Conservation (phyloP, 2,113 vertebrate genomes). For the Sterrhoptilus dennistouni region DNA sequence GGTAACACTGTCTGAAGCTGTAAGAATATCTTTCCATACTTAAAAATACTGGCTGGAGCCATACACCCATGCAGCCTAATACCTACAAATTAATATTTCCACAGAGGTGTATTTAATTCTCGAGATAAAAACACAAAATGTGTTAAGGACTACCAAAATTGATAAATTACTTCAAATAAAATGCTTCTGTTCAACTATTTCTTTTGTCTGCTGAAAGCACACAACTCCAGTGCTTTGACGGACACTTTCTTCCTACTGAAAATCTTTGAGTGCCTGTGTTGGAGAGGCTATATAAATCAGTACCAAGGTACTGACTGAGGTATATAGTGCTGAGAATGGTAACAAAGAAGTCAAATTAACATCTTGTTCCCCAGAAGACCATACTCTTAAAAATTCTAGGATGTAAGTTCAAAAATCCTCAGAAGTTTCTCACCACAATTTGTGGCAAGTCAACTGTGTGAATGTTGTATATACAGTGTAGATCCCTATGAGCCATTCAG, state of each 20-base stretch:
- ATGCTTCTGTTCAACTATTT: background rate
- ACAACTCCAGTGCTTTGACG: background rate
- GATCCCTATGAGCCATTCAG: background rate
- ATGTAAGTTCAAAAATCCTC: background rate
- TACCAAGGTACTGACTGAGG: background rate
- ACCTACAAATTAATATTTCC: background rate
- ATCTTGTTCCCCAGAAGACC: background rate
- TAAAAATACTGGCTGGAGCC: background rate
- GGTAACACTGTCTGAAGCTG: background rate
- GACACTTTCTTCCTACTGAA: background rate
- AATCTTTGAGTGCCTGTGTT: background rate
- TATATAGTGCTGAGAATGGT: background rate
- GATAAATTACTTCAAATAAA: background rate
- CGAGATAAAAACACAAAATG: background rate
- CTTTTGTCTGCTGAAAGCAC: background rate
- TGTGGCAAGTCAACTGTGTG: background rate
- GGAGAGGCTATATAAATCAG: background rate
- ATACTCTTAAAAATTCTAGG: background rate
- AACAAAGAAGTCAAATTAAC: background rate
- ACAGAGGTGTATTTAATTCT: background rate
- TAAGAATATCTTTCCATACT: background rate
- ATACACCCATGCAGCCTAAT: background rate
- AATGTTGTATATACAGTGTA: background rate
- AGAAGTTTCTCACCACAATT: background rate
- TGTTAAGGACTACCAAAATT: background rate